Evolutionary conservation across 2,113 vertebrate genomes (phyloP).

Genomic region (Rhea pennata): DNA sequence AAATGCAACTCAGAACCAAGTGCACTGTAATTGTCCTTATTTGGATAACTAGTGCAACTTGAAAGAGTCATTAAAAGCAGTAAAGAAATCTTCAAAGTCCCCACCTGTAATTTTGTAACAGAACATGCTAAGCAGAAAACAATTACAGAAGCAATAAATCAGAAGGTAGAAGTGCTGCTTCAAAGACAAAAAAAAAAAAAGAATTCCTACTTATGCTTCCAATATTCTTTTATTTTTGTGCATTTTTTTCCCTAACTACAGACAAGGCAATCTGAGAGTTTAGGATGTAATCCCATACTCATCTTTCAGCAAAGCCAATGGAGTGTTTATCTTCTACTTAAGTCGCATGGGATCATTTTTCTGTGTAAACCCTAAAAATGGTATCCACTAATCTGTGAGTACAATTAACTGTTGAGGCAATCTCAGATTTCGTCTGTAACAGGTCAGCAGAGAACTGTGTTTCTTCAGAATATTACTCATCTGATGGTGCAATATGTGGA

Average conservation of each 20-base stretch:
- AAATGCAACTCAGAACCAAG: background rate
- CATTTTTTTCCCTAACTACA: constrained; percentile 28
- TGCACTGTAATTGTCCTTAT: background rate
- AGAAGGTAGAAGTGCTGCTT: background rate
- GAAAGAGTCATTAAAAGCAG: background rate
- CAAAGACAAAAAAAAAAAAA: constrained; percentile 2
- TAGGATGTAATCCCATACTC: background rate
- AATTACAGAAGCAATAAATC: background rate
- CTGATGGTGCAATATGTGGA: background rate
- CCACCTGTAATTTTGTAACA: background rate
- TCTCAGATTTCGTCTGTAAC: background rate
- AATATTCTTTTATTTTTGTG: background rate
- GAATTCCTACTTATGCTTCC: background rate
- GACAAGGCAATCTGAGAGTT: background rate
- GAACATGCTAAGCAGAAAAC: background rate
- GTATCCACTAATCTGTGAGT: background rate
- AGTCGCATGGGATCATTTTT: background rate
- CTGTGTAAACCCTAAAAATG: background rate
- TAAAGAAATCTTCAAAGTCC: constrained; percentile 1
- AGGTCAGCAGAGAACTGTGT: background rate
- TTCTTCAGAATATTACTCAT: background rate
- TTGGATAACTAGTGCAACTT: background rate
- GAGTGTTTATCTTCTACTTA: background rate
- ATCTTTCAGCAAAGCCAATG: background rate
- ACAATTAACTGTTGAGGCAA: background rate